A percentile compares a stretch with the other conserved stretches of the same genome.
phyloP scores from a whole-genome alignment of 2,888 invertebrate genomes.

The Spisula solida region DNA sequence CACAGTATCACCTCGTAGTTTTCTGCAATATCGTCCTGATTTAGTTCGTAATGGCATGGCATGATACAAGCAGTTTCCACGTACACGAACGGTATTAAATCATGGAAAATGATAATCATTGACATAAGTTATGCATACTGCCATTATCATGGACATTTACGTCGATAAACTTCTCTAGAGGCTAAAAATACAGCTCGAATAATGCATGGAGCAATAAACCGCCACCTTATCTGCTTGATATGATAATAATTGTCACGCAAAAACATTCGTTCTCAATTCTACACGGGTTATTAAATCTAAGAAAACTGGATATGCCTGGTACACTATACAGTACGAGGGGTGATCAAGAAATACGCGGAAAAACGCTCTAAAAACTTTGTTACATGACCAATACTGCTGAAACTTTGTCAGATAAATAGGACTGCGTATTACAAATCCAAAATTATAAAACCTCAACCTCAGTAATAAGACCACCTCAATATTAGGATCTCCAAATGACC shows the following conservation, averaged over 20 bases:
- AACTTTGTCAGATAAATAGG: too few relatives aligned
- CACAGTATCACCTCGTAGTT: too few relatives aligned
- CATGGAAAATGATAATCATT: background rate
- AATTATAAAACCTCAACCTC: too few relatives aligned
- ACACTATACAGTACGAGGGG: too few relatives aligned
- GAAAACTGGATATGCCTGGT: too few relatives aligned
- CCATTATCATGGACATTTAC: background rate
- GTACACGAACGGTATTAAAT: background rate
- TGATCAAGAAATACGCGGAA: too few relatives aligned
- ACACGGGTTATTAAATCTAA: background rate
- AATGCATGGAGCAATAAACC: background rate
- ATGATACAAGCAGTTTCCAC: background rate
- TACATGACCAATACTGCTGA: too few relatives aligned
- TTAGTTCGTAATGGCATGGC: background rate
- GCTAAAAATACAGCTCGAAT: background rate
- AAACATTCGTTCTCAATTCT: slow-evolving; percentile 5
- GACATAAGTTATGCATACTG: background rate
- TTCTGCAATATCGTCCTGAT: too few relatives aligned
- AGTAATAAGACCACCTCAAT: too few relatives aligned
- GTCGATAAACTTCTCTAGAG: background rate
- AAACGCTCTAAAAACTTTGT: too few relatives aligned
- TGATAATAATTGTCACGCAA: slow-evolving; percentile 7
- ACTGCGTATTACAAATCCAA: too few relatives aligned
- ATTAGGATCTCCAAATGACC: too few relatives aligned
- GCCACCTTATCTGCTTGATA: background rate